A percentile compares a stretch with the other conserved stretches of the same genome.
Evolutionary conservation across 2,113 vertebrate species (phyloP).

Genomic region (Alces alces): DNA sequence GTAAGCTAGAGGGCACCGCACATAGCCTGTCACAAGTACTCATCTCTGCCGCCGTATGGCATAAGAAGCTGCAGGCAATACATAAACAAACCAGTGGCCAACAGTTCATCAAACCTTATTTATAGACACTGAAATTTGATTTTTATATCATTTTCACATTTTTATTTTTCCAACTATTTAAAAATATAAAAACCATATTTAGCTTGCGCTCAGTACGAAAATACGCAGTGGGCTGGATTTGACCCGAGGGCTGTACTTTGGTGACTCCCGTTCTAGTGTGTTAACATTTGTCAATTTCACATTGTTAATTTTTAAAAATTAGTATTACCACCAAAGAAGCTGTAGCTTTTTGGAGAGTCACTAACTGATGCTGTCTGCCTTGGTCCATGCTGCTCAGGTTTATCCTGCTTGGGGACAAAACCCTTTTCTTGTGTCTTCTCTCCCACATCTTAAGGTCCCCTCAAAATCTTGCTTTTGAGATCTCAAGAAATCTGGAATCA

Average conservation of each 20-base stretch:
- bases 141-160: neutral
- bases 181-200: neutral
- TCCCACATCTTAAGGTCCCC: neutral
- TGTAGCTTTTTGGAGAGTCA: neutral
- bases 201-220: neutral
- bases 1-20: neutral
- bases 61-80: neutral
- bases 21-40: fast-evolving
- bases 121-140: neutral
- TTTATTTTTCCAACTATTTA: neutral
- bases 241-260: neutral
- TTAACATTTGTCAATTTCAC: neutral
- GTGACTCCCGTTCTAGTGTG: neutral
- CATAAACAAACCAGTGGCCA: neutral
- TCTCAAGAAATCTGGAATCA: constrained; percentile 32
- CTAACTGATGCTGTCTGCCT: neutral
- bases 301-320: neutral
- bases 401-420: neutral
- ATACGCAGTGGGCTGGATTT: neutral
- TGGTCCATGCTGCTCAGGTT: neutral
- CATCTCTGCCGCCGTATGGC: neutral
- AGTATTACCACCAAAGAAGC: neutral
- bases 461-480: neutral
- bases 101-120: neutral
- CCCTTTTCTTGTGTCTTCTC: neutral